phyloP scores from a whole-genome alignment of 2,113 vertebrate genomes.

The Ciconia boyciana region DNA sequence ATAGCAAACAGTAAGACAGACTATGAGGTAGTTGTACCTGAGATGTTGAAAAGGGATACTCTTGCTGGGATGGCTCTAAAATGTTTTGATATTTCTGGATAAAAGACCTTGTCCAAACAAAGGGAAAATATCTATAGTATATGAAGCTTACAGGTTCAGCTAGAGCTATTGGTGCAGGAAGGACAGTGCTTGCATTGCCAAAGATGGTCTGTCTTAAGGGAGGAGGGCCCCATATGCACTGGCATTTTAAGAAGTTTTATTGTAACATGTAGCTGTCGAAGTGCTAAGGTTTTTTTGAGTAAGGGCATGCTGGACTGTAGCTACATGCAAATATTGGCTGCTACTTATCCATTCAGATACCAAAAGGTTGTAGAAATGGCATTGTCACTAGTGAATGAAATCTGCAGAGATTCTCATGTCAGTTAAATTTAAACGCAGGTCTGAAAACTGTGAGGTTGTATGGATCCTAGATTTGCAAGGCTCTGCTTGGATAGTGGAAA shows the following conservation, averaged over 20 bases:
- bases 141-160: background rate
- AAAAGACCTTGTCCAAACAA: background rate
- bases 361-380: background rate
- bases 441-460: background rate
- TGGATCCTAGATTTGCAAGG: background rate
- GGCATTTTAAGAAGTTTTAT: background rate
- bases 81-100: background rate
- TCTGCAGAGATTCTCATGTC: background rate
- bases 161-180: background rate
- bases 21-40: background rate
- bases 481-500: background rate
- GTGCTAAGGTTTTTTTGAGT: background rate
- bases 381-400: background rate
- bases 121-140: background rate
- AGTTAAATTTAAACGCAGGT: background rate
- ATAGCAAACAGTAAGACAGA: background rate
- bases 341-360: background rate
- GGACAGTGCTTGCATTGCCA: background rate
- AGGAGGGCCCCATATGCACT: background rate
- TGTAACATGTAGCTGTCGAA: background rate
- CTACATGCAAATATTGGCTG: background rate
- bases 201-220: background rate
- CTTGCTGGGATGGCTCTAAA: background rate
- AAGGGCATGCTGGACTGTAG: background rate
- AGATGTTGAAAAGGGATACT: background rate